These are phyloP conservation scores for Microchrysa polita DNA, from an alignment of 2,888 invertebrate species.

Conservation along the genomic window DNA sequence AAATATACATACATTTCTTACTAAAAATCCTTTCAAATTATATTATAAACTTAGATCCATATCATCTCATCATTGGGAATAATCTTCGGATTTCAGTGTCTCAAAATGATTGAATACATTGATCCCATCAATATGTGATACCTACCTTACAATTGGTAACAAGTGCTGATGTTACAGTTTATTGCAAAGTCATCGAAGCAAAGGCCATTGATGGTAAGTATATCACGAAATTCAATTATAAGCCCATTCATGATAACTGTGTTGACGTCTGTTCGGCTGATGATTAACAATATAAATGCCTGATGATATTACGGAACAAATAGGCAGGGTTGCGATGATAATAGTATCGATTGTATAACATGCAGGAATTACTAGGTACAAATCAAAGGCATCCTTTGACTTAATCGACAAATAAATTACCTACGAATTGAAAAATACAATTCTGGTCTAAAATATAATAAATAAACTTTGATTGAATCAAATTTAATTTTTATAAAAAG, in stretches of 20 bases:
- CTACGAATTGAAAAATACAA: no score
- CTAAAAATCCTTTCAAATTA: no score
- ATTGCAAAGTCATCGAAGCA: constrained; percentile 26
- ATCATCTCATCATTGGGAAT: constrained; percentile 35
- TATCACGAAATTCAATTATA: constrained; percentile 48
- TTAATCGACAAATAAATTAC: no score
- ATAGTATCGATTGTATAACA: no score
- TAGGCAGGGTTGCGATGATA: no score
- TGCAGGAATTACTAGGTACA: no score
- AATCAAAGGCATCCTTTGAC: no score
- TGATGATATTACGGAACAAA: neutral
- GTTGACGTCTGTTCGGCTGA: constrained; percentile 40
- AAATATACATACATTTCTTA: no score
- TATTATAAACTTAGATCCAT: no score
- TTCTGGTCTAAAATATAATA: no score
- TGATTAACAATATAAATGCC: constrained; percentile 18
- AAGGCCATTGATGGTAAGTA: constrained; percentile 27
- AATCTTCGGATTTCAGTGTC: constrained; percentile 29
- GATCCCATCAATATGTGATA: neutral
- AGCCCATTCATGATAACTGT: constrained; percentile 46
- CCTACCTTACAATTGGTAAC: constrained; percentile 29
- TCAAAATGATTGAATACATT: constrained; percentile 11
- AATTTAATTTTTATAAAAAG: no score
- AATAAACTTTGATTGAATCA: no score
- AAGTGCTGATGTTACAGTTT: constrained; percentile 22